Percentiles rank a stretch among this genome's conserved stretches.
These are phyloP conservation scores for Sinonovacula constricta DNA, from an alignment of 1,140 invertebrate species.

Conservation along the genomic window DNA sequence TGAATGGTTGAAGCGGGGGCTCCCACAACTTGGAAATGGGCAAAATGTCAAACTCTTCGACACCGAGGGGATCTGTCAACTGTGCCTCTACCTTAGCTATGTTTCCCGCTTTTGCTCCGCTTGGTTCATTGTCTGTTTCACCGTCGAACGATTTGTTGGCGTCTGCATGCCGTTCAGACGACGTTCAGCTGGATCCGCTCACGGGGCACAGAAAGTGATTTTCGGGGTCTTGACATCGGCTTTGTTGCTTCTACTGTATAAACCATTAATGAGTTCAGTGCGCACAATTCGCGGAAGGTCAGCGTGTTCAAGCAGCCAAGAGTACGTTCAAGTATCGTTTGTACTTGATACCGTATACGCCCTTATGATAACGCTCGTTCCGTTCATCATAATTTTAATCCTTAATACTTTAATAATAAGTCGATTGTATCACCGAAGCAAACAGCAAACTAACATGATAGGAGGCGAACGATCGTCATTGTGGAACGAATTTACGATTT, in stretches of 20 bases:
- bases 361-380: constrained; percentile 59
- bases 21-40: neutral
- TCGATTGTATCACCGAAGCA: constrained; percentile 50
- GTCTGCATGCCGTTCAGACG: constrained; percentile 66
- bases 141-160: constrained; percentile 73
- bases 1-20: constrained; percentile 27
- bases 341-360: constrained; percentile 64
- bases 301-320: constrained; percentile 45
- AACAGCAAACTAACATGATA: constrained; percentile 57
- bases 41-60: constrained; percentile 54
- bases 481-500: constrained; percentile 67
- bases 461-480: constrained; percentile 68
- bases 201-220: constrained; percentile 45
- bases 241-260: constrained; percentile 60
- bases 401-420: constrained; percentile 59
- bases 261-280: constrained; percentile 63
- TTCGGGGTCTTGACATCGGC: constrained; percentile 52
- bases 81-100: constrained; percentile 66
- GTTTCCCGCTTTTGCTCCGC: constrained; percentile 71
- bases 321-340: constrained; percentile 54
- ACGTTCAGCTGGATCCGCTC: neutral
- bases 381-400: constrained; percentile 61
- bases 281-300: constrained; percentile 35
- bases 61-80: constrained; percentile 67
- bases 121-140: constrained; percentile 75